Conservation (phyloP, 2,888 invertebrate genomes). For the Cacoxenus indagator region DNA sequence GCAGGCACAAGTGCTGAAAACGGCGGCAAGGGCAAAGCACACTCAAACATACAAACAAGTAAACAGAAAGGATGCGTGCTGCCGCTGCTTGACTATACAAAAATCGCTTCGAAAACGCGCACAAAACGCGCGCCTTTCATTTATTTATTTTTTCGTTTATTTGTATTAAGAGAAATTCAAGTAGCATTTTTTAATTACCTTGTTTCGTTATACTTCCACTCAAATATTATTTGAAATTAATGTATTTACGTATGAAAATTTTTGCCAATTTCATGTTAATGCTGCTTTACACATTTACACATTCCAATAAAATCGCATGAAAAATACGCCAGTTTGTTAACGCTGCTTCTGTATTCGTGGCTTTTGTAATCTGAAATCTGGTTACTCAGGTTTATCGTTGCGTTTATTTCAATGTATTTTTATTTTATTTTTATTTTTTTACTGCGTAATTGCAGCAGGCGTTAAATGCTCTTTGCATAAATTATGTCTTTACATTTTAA, state of each 20-base stretch:
- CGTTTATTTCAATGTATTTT: neutral
- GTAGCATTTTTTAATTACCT: no score
- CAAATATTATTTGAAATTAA: neutral
- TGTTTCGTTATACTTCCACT: neutral
- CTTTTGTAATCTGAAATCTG: slow-evolving; percentile 13
- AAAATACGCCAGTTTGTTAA: neutral
- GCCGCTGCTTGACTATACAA: neutral
- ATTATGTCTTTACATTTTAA: slow-evolving; percentile 14
- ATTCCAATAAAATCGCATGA: neutral
- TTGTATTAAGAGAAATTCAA: no score
- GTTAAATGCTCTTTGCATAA: slow-evolving; percentile 21
- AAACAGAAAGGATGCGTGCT: neutral
- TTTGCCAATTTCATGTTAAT: neutral
- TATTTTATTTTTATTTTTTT: neutral
- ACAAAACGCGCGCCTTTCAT: neutral
- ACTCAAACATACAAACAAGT: slow-evolving; percentile 30
- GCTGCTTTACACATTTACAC: neutral
- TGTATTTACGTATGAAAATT: neutral
- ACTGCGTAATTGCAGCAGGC: slow-evolving; percentile 20
- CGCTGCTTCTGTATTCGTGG: neutral
- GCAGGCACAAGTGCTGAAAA: slow-evolving; percentile 29
- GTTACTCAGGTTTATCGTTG: slow-evolving; percentile 19
- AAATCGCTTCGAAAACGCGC: slow-evolving; percentile 4
- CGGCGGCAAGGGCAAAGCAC: slow-evolving; percentile 18
- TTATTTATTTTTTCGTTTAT: neutral